Base-by-base conservation (phyloP, 2,888 invertebrate genomes). In the Busseola fusca region DNA sequence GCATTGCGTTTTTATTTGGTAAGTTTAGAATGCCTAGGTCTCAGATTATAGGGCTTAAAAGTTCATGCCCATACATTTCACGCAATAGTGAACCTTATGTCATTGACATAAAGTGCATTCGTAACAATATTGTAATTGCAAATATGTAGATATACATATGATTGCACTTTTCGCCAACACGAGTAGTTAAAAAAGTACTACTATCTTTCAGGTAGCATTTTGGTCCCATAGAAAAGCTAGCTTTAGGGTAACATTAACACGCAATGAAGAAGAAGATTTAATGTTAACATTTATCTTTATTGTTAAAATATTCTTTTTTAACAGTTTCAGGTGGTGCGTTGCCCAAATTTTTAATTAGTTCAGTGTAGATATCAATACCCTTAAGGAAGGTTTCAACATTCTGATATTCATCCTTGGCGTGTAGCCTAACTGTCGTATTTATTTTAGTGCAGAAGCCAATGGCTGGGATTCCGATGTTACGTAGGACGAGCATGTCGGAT, bases 391-490 rank as follows among this genome's bases (percentile, higher is more conserved):
- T 88, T 18, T 85, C 81, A 0, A 91, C 83, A 48, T 91, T 89
- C 3, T 91, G 75, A 64, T 91, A 91, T 76, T 94, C 94, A 64
- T 93, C 74, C 27, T 83, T 83, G 9, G 69, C 84, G 62, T 94
- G 93, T 0, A 88, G 12, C 37, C 83, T 83, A 1, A 75, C 4
- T 0, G 50, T 63, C 4, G 91, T 92, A 59, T 85, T 83, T 7
- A 81, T 81, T 74, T 88, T 92, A n/a, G 92, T 84, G 0, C 91
- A 73, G 77, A 93, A 92, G 4, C 93, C 93, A 2, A 93, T 74
- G 0, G 92, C 92, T 5, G 93, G 91, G 34, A 92, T 87, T 3
- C 91, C 93, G 0, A 84, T 52, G 64, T 87, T 89, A 5, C 94
- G 87, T 0, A 94, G 6, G 1, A 76, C 76, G 4, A 91, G 58